Percentiles rank a stretch among this genome's conserved stretches.
phyloP scores from a whole-genome alignment of 2,888 invertebrate genomes.

The Cartodere bifasciata region DNA sequence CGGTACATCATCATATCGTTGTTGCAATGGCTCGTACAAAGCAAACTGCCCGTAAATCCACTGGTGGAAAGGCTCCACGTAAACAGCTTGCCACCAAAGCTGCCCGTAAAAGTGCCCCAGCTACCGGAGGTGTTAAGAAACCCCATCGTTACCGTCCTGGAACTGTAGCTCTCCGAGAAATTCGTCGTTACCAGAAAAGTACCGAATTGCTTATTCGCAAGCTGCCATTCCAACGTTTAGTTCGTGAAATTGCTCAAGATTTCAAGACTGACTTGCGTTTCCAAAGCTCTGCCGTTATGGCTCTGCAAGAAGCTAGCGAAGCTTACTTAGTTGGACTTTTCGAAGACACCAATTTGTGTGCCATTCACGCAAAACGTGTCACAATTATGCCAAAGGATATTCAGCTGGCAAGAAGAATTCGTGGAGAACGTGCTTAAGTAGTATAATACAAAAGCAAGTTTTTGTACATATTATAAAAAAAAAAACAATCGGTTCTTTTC shows the following conservation, averaged over 20 bases:
- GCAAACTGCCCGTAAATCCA: constrained; percentile 7
- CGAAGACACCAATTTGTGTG: constrained; percentile 95
- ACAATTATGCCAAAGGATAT: constrained; percentile 98
- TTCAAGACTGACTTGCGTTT: constrained; percentile 86
- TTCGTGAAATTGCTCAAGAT: constrained; percentile 87
- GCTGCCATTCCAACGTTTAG: constrained; percentile 81
- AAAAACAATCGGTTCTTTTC: too few species aligned
- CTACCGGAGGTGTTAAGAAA: constrained; percentile 9
- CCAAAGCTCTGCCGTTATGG: constrained; percentile 43
- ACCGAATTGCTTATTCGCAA: constrained; percentile 51
- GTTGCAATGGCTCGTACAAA: constrained; percentile 5
- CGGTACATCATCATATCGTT: not conserved
- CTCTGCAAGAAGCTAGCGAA: constrained; percentile 71
- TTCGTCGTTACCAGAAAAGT: constrained; percentile 49
- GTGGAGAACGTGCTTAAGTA: constrained; percentile 90
- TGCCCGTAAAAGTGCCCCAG: constrained; percentile 6
- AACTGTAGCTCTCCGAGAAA: constrained; percentile 23
- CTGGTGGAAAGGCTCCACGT: constrained; percentile 43
- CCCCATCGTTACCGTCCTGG: constrained; percentile 8
- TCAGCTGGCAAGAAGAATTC: constrained; percentile 89
- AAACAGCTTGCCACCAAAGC: constrained; percentile 41
- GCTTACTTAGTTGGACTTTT: constrained; percentile 89
- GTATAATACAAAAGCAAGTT: too few species aligned
- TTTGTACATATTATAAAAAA: too few species aligned
- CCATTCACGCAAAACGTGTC: constrained; percentile 92